These are phyloP conservation scores for Limnephilus lunatus DNA, from an alignment of 2,888 invertebrate species.

Conservation along the genomic window DNA sequence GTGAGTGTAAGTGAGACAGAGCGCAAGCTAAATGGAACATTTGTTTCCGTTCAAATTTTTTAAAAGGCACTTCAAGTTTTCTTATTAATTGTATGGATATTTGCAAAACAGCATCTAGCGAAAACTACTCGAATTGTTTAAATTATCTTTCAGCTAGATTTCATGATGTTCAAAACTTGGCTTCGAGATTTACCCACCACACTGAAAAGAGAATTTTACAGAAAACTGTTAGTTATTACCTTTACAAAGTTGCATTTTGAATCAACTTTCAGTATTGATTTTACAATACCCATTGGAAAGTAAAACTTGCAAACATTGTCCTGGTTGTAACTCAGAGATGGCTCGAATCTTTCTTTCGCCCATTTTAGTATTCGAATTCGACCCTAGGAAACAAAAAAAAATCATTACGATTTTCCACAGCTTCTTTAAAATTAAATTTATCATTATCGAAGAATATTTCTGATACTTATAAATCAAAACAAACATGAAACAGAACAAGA, in stretches of 20 bases:
- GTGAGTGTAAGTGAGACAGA: no score
- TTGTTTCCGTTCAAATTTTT: no score
- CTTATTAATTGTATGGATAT: no score
- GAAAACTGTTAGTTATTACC: conserved; percentile 7
- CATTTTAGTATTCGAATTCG: conserved; percentile 45
- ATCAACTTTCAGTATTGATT: neutral
- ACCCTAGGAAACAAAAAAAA: conserved; percentile 10
- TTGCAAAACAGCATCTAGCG: neutral
- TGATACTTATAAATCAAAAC: no score
- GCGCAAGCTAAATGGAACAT: no score
- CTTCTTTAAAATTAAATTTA: neutral
- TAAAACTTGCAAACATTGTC: conserved; percentile 46
- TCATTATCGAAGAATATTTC: no score
- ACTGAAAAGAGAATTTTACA: neutral
- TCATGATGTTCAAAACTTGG: neutral
- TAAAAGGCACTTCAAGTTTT: no score
- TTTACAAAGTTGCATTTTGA: conserved; percentile 39
- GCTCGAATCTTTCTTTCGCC: conserved; percentile 2
- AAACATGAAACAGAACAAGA: no score
- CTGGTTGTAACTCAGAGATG: conserved; percentile 35
- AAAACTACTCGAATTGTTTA: neutral
- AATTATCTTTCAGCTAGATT: neutral
- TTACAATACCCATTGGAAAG: conserved; percentile 15
- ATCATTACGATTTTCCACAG: neutral
- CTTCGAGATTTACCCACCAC: neutral